phyloP scores from a whole-genome alignment of 37 sponge, comb jelly and placozoan species.

The Petrosia ficiformis region DNA sequence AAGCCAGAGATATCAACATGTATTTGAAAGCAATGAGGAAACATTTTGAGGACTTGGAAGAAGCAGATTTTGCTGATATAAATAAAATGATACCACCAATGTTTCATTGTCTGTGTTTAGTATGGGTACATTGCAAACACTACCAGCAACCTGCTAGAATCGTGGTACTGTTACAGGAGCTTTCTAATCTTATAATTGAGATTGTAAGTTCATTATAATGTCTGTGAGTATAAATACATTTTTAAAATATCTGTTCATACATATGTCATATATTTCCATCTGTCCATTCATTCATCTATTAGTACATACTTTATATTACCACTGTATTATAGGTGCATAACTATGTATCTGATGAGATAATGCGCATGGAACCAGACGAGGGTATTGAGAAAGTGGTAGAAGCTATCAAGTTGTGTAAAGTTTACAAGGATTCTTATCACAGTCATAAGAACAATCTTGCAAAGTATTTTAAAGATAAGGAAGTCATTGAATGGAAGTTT shows the following conservation, averaged over 20 bases:
- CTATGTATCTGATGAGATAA: slow-evolving; percentile 86
- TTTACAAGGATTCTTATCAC: slow-evolving; percentile 47
- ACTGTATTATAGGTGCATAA: slow-evolving; percentile 39
- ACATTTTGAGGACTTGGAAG: slow-evolving; percentile 82
- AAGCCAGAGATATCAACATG: slow-evolving; percentile 84
- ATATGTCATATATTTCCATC: background rate
- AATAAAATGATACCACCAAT: slow-evolving; percentile 58
- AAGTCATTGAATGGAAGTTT: slow-evolving; percentile 81
- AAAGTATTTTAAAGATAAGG: slow-evolving; percentile 62
- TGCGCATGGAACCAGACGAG: slow-evolving; percentile 89
- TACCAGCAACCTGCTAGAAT: slow-evolving; percentile 89
- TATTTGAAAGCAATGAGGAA: slow-evolving; percentile 74
- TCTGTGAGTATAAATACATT: background rate
- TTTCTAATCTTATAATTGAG: slow-evolving; percentile 85
- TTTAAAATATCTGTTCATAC: too few relatives aligned
- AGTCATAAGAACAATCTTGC: slow-evolving; percentile 51
- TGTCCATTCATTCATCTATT: background rate
- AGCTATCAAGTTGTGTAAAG: slow-evolving; percentile 61
- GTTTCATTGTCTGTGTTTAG: slow-evolving; percentile 77
- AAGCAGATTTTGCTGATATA: slow-evolving; percentile 71
- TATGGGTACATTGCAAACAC: slow-evolving; percentile 90
- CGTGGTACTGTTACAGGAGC: slow-evolving; percentile 88
- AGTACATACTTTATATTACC: background rate
- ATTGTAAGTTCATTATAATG: slow-evolving; percentile 48
- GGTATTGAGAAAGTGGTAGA: slow-evolving; percentile 76